A percentile compares a stretch with the other conserved stretches of the same genome.
These are phyloP conservation scores for Drosophila pseudoananassae DNA, from an alignment of 1,140 invertebrate genomes.

Conservation along the genomic window DNA sequence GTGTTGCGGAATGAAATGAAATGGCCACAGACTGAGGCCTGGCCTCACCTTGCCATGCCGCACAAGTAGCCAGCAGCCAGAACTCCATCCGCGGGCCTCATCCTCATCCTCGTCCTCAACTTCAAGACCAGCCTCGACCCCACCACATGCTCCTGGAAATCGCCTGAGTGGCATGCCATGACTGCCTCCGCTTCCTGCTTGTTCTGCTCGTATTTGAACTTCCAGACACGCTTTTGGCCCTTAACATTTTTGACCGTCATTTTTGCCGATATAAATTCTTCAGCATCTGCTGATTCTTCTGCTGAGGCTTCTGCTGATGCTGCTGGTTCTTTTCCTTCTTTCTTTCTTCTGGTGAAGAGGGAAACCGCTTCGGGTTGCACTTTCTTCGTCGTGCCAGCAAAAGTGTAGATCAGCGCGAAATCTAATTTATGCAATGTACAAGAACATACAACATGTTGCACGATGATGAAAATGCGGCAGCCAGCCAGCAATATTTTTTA, in stretches of 20 bases:
- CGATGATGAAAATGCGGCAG: constrained; percentile 69
- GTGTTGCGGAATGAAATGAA: constrained; percentile 38
- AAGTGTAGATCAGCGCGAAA: constrained; percentile 80
- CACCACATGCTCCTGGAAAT: constrained; percentile 22
- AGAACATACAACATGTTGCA: constrained; percentile 76
- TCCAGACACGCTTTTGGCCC: constrained; percentile 82
- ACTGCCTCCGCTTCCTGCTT: constrained; percentile 49
- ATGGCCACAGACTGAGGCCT: constrained; percentile 33
- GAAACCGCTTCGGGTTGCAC: constrained; percentile 74
- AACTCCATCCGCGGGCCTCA: constrained; percentile 25
- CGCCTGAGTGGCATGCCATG: constrained; percentile 58
- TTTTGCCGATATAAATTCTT: constrained; percentile 78
- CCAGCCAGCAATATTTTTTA: constrained; percentile 68
- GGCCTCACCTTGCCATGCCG: constrained; percentile 70
- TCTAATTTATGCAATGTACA: constrained; percentile 76
- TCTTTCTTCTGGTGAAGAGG: constrained; percentile 30
- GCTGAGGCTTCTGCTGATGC: constrained; percentile 3
- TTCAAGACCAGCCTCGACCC: constrained; percentile 5
- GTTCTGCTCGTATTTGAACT: constrained; percentile 75
- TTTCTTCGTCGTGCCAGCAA: constrained; percentile 74
- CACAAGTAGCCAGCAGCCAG: constrained; percentile 68
- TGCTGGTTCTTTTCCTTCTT: constrained; percentile 29
- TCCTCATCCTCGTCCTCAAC: constrained; percentile 8
- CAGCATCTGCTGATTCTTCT: constrained; percentile 29
- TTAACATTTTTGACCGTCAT: constrained; percentile 83